These are phyloP conservation scores for Sphaerodactylus townsendi DNA, from an alignment of 2,113 vertebrate genomes.

Conservation along the genomic window DNA sequence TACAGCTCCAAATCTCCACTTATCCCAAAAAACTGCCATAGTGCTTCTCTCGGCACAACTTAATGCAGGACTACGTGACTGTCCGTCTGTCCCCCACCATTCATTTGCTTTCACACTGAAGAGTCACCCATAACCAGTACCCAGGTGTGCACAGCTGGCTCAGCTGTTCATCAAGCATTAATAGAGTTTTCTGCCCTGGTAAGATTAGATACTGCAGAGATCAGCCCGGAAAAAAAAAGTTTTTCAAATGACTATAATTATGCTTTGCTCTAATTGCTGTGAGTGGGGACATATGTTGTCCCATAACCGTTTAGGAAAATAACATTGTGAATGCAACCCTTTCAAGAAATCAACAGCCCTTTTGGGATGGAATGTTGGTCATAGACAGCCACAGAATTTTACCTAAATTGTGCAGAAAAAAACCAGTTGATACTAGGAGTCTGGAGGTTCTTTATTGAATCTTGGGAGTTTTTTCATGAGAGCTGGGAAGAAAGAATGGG, in stretches of 20 bases:
- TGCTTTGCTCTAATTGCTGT: constrained; percentile 34
- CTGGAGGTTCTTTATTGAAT: not conserved
- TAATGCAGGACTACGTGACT: not conserved
- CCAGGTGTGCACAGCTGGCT: constrained; percentile 47
- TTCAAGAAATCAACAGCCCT: constrained; percentile 19
- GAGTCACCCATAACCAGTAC: constrained; percentile 43
- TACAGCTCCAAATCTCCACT: constrained; percentile 31
- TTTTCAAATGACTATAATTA: constrained; percentile 39
- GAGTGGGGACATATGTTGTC: constrained; percentile 21
- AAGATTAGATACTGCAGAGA: constrained; percentile 31
- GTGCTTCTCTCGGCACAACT: not conserved
- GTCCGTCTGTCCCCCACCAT: constrained; percentile 3
- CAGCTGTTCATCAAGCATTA: constrained; percentile 35
- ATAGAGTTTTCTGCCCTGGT: constrained; percentile 36
- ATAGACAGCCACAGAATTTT: not conserved
- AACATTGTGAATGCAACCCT: constrained; percentile 21
- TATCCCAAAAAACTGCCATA: not conserved
- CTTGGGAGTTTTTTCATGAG: not conserved
- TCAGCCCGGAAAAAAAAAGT: constrained; percentile 20
- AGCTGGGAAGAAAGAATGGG: not conserved
- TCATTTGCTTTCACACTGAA: constrained; percentile 32
- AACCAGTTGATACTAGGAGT: not conserved
- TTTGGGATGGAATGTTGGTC: not conserved
- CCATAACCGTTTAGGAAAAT: not conserved
- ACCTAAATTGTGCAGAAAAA: not conserved